phyloP scores from a whole-genome alignment of 2,113 vertebrate genomes.

The Fulica atra region DNA sequence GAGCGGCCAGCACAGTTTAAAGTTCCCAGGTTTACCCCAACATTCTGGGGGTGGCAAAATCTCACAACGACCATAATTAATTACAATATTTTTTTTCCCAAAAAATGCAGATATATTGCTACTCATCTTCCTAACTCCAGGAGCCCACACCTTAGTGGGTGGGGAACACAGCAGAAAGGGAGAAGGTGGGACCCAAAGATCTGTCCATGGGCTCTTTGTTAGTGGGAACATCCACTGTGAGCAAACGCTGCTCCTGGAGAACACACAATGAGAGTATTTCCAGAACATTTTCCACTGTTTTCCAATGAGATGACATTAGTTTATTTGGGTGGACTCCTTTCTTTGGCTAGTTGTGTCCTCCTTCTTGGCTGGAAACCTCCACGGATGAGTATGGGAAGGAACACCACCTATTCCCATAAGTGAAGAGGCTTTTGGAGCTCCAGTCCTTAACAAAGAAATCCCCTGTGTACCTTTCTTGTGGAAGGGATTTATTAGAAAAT shows the following conservation, averaged over 20 bases:
- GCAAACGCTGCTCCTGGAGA: not conserved
- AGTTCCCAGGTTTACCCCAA: not conserved
- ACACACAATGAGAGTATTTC: not conserved
- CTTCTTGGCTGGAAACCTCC: not conserved
- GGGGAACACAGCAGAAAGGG: not conserved
- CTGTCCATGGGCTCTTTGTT: not conserved
- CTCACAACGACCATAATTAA: not conserved
- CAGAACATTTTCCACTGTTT: constrained; percentile 25
- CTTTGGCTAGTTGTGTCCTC: not conserved
- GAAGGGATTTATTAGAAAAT: constrained; percentile 19
- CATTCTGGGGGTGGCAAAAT: not conserved
- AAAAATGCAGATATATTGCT: not conserved
- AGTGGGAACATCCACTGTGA: not conserved
- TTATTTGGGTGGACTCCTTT: constrained; percentile 5
- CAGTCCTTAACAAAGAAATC: not conserved
- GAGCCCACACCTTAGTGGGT: not conserved
- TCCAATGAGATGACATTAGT: not conserved
- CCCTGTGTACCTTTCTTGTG: not conserved
- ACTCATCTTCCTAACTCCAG: not conserved
- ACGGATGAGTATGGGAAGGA: not conserved
- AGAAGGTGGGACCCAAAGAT: not conserved
- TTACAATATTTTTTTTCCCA: not conserved
- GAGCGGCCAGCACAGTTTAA: not conserved
- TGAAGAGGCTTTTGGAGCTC: not conserved
- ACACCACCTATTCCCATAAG: constrained; percentile 3